Percentiles rank a stretch among this genome's conserved stretches.
Conservation (phyloP, 2,888 invertebrate genomes). For the Andrena chrysosceles region DNA sequence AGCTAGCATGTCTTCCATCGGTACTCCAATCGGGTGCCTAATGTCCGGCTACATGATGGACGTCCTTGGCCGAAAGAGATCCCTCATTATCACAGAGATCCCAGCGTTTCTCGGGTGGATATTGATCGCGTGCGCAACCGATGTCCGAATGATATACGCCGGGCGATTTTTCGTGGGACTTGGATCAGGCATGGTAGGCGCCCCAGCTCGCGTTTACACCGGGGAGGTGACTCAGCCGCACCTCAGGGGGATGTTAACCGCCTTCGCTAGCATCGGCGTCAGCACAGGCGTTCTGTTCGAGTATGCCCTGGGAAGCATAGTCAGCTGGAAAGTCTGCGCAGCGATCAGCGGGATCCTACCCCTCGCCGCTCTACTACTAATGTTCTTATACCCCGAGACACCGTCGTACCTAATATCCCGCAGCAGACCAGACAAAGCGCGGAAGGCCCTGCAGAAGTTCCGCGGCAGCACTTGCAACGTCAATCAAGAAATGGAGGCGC, state of each 20-base stretch:
- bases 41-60: constrained; percentile 91
- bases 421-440: constrained; percentile 87
- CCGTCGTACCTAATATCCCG: constrained; percentile 90
- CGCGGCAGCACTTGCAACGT: constrained; percentile 88
- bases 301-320: constrained; percentile 87
- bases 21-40: constrained; percentile 90
- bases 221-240: constrained; percentile 91
- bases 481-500: constrained; percentile 87
- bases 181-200: constrained; percentile 91
- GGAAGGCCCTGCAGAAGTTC: constrained; percentile 87
- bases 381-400: constrained; percentile 90
- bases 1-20: constrained; percentile 89
- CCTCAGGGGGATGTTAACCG: constrained; percentile 90
- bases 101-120: constrained; percentile 90
- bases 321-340: constrained; percentile 89
- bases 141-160: constrained; percentile 88
- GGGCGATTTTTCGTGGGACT: constrained; percentile 89
- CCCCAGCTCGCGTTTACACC: constrained; percentile 90
- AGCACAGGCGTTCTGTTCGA: constrained; percentile 90
- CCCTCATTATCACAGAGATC: constrained; percentile 88
- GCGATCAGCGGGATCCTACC: constrained; percentile 88
- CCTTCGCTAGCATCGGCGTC: constrained; percentile 90
- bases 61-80: constrained; percentile 88
- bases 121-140: constrained; percentile 87
- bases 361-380: constrained; percentile 87